These are phyloP conservation scores for Myiozetetes cayanensis DNA, from an alignment of 2,113 vertebrate species.

Conservation along the genomic window DNA sequence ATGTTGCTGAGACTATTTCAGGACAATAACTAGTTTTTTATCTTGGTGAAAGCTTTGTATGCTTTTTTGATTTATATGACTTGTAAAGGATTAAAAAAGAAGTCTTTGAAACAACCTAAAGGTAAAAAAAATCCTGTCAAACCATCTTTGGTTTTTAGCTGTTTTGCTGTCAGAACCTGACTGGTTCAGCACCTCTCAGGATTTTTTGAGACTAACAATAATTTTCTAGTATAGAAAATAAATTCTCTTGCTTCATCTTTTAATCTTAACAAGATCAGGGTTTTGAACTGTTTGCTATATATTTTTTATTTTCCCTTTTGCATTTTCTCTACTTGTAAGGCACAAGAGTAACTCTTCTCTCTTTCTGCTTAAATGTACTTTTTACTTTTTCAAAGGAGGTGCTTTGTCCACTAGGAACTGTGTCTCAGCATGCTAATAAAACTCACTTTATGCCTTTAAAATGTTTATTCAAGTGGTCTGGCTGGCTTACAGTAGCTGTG, in stretches of 20 bases:
- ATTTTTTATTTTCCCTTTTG: not conserved
- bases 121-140: not conserved
- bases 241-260: not conserved
- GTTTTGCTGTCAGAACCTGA: not conserved
- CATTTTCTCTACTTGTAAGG: not conserved
- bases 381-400: not conserved
- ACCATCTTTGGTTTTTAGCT: not conserved
- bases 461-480: conserved; percentile 56
- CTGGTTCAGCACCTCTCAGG: not conserved
- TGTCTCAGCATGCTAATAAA: conserved; percentile 64
- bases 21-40: not conserved
- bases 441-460: conserved; percentile 56
- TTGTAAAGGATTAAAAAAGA: not conserved
- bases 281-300: not conserved
- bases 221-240: not conserved
- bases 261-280: not conserved
- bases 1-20: not conserved
- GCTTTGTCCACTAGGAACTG: not conserved
- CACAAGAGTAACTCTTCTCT: not conserved
- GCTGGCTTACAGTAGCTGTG: conserved; percentile 65
- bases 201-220: not conserved
- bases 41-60: not conserved
- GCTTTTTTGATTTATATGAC: not conserved
- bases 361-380: not conserved
- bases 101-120: not conserved